Evolutionary conservation across 2,888 invertebrate species (phyloP).

Genomic region (Deladenus siricidicola): DNA sequence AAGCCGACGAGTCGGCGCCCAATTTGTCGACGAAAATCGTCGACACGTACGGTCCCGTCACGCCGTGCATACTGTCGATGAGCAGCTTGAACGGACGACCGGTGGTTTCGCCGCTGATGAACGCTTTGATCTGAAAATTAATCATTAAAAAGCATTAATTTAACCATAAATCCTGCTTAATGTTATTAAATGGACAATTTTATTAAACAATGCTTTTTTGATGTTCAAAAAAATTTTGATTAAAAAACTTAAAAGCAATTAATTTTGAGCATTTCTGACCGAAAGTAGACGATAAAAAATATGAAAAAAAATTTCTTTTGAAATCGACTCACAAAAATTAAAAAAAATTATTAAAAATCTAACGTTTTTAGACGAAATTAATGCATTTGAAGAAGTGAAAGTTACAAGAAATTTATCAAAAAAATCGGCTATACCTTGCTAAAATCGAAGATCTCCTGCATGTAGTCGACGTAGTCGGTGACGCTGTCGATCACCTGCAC

Average conservation of each 20-base stretch:
- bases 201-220: too few species aligned
- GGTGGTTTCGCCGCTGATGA: constrained; percentile 64
- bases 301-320: too few species aligned
- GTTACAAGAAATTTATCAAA: background rate
- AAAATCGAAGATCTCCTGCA: constrained; percentile 97
- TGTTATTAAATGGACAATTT: background rate
- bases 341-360: too few species aligned
- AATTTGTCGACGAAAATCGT: constrained; percentile 79
- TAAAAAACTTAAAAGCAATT: background rate
- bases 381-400: too few species aligned
- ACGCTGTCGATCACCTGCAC: constrained; percentile 87
- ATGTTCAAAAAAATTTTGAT: background rate
- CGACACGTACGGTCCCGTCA: constrained; percentile 88
- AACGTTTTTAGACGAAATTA: too few species aligned
- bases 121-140: constrained; percentile 62
- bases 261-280: too few species aligned
- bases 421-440: constrained; percentile 39
- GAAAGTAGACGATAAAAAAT: too few species aligned
- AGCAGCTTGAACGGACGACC: constrained; percentile 70
- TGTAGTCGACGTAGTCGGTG: constrained; percentile 73
- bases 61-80: constrained; percentile 90
- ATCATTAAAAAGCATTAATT: background rate
- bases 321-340: background rate
- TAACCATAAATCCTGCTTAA: background rate
- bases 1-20: constrained; percentile 66